phyloP scores from a whole-genome alignment of 2,797 vertebrate species.

The Artibeus jamaicensis region DNA sequence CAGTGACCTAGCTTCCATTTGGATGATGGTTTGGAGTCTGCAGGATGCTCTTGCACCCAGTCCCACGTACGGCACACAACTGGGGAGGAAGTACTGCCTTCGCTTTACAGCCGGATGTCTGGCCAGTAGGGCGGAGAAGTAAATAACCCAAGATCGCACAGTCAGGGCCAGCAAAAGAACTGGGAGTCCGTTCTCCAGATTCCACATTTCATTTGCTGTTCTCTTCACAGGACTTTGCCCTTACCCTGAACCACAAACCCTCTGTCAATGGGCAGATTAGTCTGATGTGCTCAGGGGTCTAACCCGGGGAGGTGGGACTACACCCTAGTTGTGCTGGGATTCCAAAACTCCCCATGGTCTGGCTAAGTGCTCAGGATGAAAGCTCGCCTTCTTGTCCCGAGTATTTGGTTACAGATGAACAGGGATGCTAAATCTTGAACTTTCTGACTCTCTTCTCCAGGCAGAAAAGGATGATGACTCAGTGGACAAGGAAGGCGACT shows the following conservation, averaged over 20 bases:
- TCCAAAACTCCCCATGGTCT: not conserved
- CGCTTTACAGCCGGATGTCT: not conserved
- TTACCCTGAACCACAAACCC: not conserved
- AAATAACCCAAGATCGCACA: no score
- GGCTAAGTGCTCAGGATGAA: slow-evolving; percentile 66
- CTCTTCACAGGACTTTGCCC: not conserved
- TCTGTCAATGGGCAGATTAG: accelerated
- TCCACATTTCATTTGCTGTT: not conserved
- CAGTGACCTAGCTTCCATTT: accelerated
- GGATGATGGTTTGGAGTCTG: not conserved
- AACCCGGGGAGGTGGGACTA: no score
- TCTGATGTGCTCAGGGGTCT: not conserved
- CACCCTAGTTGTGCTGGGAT: accelerated
- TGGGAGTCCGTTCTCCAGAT: not conserved
- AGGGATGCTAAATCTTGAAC: slow-evolving; percentile 48
- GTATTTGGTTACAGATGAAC: slow-evolving; percentile 37
- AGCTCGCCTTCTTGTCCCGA: slow-evolving; percentile 46
- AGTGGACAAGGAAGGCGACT: no score
- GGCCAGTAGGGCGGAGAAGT: not conserved
- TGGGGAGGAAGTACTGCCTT: no score
- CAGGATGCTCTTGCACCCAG: not conserved
- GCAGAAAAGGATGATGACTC: no score
- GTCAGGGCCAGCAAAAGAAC: accelerated
- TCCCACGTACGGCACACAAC: not conserved
- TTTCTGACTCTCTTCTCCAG: no score